These are phyloP conservation scores for Rhinoderma darwinii DNA, from an alignment of 2,113 vertebrate genomes.

Conservation along the genomic window DNA sequence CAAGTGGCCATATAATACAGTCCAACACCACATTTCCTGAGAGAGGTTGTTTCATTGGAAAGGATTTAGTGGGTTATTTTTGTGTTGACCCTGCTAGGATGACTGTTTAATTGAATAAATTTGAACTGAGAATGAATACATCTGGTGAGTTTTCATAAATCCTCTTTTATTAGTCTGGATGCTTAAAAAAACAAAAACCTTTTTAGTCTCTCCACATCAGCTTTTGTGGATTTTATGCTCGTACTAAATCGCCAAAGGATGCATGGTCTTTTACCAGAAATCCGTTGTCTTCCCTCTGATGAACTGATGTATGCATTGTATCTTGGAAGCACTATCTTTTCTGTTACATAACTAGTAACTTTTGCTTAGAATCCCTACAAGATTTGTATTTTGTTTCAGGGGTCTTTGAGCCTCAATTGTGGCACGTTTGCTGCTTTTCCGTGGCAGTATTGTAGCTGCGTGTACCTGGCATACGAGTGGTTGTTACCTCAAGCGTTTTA, in stretches of 20 bases:
- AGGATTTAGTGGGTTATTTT: constrained; percentile 39
- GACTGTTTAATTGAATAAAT: constrained; percentile 49
- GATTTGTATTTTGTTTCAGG: background rate
- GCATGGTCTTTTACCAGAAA: background rate
- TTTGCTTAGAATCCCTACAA: background rate
- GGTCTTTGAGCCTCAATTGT: background rate
- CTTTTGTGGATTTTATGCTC: background rate
- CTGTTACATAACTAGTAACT: background rate
- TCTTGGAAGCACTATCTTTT: background rate
- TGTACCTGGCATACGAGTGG: background rate
- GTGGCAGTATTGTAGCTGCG: background rate
- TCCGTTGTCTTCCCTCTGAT: background rate
- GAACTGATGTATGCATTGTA: background rate
- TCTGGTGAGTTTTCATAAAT: constrained; percentile 29
- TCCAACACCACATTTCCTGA: constrained; percentile 27
- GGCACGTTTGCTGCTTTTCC: background rate
- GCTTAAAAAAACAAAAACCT: background rate
- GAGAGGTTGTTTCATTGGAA: constrained; percentile 18
- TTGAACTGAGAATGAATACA: constrained; percentile 34
- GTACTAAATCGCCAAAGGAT: constrained; percentile 11
- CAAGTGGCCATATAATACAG: background rate
- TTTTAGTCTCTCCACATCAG: background rate
- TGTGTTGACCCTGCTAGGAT: constrained; percentile 47
- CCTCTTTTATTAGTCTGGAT: background rate
- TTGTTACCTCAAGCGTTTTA: background rate